Evolutionary conservation across 2,797 vertebrate species (phyloP).

Genomic region (Coccyzus lansbergi): DNA sequence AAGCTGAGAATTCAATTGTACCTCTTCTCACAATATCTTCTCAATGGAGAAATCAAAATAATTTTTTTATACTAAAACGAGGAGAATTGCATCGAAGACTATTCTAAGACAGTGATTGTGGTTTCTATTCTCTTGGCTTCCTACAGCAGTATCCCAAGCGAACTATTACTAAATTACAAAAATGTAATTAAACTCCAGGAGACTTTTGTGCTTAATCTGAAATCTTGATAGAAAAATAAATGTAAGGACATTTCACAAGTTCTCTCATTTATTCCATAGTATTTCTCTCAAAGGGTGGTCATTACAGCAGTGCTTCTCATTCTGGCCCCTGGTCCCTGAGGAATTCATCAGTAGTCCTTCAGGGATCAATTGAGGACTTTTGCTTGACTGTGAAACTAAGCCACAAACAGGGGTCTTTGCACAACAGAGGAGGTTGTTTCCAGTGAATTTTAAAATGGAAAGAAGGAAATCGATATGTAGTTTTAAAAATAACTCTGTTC

Average conservation of each 20-base stretch:
- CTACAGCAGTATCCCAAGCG: background rate
- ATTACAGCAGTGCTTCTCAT: background rate
- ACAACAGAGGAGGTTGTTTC: background rate
- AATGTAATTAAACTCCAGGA: background rate
- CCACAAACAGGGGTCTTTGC: background rate
- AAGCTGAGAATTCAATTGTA: background rate
- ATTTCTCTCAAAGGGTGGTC: background rate
- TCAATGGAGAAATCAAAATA: background rate
- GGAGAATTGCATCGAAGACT: background rate
- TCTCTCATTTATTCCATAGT: background rate
- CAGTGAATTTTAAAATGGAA: background rate
- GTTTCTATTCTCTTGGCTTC: background rate
- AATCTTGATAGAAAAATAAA: conserved; percentile 8
- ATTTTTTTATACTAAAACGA: background rate
- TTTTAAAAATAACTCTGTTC: conserved; percentile 34
- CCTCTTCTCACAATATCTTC: background rate
- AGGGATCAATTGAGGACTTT: conserved; percentile 26
- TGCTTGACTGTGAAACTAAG: background rate
- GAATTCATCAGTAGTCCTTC: conserved; percentile 44
- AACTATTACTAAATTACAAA: background rate
- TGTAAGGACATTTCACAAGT: background rate
- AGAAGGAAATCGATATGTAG: conserved; percentile 16
- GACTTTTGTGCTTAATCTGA: background rate
- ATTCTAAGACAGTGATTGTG: background rate
- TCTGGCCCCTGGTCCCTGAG: background rate